Evolutionary conservation across 1,140 invertebrate genomes (phyloP), one percentile per base, ranked within the genome.

Genomic region (Drosophila azteca): DNA sequence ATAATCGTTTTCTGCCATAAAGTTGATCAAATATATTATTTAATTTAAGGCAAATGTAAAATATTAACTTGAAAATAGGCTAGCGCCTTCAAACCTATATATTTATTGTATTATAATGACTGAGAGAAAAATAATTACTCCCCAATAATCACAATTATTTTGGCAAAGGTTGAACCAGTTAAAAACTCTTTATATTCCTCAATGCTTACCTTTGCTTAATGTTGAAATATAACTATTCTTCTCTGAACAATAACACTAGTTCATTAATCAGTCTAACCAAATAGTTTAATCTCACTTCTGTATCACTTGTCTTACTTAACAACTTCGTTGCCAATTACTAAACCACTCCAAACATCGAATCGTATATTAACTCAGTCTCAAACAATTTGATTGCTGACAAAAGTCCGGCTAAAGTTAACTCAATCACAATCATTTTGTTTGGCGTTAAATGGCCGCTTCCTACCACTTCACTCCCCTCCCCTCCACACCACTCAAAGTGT

Each of bases 381-480:
- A 72, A 62, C 57, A 78, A 79, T 75, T 62, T 7, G 39, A 62
- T 68, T 78, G 70, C 46, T 54, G 45, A 67, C 43, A 54, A 55
- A 31, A 72, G 55, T 57, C 60, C 49, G 35, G 53, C 45, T 22
- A n/a, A 79, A 79, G 78, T 87, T 81, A 68, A 78, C 66, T 83
- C 60, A 88, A 77, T 88, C 84, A 87, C 79, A 82, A 73, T 82
- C 68, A 82, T 65, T 80, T 71, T 59, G 62, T 78, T 78, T 76
- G 70, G 29, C 51, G 60, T 64, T 65, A 79, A 66, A 75, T 64
- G 52, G 39, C 58, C 51, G 24, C 24, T 48, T 50, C 35, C 41
- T 51, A 39, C 24, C 24, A 26, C 24, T 3, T 3, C 3, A 3
- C 24, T 45, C 17, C 55, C 55, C 55, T 53, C 50, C 43, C 58